These are phyloP conservation scores for Microchirus variegatus DNA, from an alignment of 2,797 vertebrate species.

Conservation along the genomic window DNA sequence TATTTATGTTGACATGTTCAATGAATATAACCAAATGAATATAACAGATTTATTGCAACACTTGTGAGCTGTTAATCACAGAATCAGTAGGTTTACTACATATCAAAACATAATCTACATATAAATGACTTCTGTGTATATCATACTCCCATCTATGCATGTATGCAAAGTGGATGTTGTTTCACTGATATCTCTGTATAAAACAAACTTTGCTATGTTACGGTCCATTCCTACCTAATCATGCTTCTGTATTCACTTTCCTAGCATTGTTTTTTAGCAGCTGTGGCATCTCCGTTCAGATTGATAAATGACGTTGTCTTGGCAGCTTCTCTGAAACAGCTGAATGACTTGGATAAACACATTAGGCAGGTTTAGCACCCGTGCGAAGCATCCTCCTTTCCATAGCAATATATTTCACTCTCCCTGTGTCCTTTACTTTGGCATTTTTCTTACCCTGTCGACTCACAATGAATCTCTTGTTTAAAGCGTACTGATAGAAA, in stretches of 20 bases:
- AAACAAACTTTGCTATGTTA: conserved; percentile 16
- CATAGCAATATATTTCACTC: conserved; percentile 66
- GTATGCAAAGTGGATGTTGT: not conserved
- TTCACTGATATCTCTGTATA: not conserved
- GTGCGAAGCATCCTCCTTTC: conserved; percentile 53
- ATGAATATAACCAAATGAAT: not conserved
- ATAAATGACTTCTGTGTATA: not conserved
- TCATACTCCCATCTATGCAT: not conserved
- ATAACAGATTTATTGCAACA: not conserved
- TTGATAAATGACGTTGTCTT: conserved; percentile 52
- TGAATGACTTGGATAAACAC: conserved; percentile 66
- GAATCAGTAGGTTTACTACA: not conserved
- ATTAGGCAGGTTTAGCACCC: conserved; percentile 66
- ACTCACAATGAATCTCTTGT: conserved; percentile 74
- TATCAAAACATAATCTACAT: not conserved
- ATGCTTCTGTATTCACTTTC: conserved; percentile 24
- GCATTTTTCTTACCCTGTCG: conserved; percentile 76
- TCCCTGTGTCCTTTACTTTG: conserved; percentile 74
- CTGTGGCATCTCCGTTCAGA: not conserved
- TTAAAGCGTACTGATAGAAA: conserved; percentile 76
- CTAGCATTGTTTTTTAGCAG: conserved; percentile 13
- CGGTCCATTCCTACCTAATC: conserved; percentile 20
- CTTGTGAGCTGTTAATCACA: not conserved
- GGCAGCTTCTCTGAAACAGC: conserved; percentile 64
- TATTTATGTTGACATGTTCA: not conserved